Evolutionary conservation across 2,113 vertebrate species (phyloP), one percentile per base, ranked within the genome.

Genomic region (Lasiurus borealis): DNA sequence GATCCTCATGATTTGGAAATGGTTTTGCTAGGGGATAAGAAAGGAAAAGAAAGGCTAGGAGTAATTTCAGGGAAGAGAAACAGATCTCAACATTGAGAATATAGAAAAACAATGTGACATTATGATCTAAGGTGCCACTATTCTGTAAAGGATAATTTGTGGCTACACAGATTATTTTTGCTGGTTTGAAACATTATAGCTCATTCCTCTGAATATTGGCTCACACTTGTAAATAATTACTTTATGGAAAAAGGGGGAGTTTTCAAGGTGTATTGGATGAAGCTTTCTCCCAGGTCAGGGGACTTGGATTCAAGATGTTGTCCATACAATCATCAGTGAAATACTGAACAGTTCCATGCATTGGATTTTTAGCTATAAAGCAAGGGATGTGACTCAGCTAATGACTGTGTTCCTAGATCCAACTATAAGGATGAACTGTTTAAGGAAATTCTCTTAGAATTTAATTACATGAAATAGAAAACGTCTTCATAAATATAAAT

Each of bases 371-470:
- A 71, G 36, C 8, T 18, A 34, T 12, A 77, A 93, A 72, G 9
- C 40, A 25, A 29, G 11, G 4, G 12, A 44, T 54, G 62, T 52
- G n/a, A 4, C 25, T 82, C 1, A 40, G 27, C 44, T 71, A 52
- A 71, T 62, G n/a, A 46, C 68, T 40, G 7, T 16, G 8, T 15
- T 50, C 8, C 5, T 64, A 29, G 3, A 21, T 84, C 31, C 12
- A 3, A 82, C 3, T 84, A 0, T 50, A 75, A 68, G 5, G 48
- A 27, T 44, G 18, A 62, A 85, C 27, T 5, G 44, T 34, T 91
- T 69, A 84, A 77, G 66, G 27, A 93, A 62, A 68, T 54, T 76
- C 8, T 81, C 85, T 48, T 93, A n/a, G 23, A 71, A 81, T 85
- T 75, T 48, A 46, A 66, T 36, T 27, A 81, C 19, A 54, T 27